Conservation (phyloP, 2,888 invertebrate genomes). For the Agapetus fuscipes region DNA sequence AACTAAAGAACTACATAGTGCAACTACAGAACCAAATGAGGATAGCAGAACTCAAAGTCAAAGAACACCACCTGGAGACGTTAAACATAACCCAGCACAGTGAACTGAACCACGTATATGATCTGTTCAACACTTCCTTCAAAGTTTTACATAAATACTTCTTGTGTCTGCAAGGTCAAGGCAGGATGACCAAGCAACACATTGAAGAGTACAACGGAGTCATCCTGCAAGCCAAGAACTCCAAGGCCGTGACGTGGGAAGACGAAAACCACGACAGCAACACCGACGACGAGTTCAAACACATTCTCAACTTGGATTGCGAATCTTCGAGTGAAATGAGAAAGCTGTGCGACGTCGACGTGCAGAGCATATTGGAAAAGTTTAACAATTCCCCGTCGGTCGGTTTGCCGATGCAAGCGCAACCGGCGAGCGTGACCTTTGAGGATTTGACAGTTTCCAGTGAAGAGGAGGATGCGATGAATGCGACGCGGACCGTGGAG, state of each 20-base stretch:
- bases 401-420: too few relatives aligned
- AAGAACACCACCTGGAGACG: slow-evolving; percentile 32
- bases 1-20: slow-evolving; percentile 29
- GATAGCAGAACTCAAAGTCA: slow-evolving; percentile 34
- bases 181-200: slow-evolving; percentile 46
- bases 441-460: not conserved
- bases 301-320: slow-evolving; percentile 31
- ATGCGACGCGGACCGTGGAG: slow-evolving; percentile 11
- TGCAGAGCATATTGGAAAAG: too few relatives aligned
- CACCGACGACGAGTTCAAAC: slow-evolving; percentile 30
- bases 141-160: slow-evolving; percentile 48
- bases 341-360: too few relatives aligned
- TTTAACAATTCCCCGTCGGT: too few relatives aligned
- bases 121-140: slow-evolving; percentile 44
- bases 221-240: slow-evolving; percentile 48
- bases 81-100: slow-evolving; percentile 36
- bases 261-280: slow-evolving; percentile 33
- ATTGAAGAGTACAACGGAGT: slow-evolving; percentile 48
- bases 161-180: slow-evolving; percentile 48
- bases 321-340: too few relatives aligned
- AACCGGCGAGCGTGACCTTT: not conserved
- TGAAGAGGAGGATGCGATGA: slow-evolving; percentile 12
- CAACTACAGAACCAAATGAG: slow-evolving; percentile 30
- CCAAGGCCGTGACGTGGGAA: slow-evolving; percentile 51
- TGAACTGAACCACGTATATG: slow-evolving; percentile 42